These are phyloP conservation scores for Eulemur rubriventer DNA, from an alignment of 2,797 vertebrate species.

Conservation along the genomic window DNA sequence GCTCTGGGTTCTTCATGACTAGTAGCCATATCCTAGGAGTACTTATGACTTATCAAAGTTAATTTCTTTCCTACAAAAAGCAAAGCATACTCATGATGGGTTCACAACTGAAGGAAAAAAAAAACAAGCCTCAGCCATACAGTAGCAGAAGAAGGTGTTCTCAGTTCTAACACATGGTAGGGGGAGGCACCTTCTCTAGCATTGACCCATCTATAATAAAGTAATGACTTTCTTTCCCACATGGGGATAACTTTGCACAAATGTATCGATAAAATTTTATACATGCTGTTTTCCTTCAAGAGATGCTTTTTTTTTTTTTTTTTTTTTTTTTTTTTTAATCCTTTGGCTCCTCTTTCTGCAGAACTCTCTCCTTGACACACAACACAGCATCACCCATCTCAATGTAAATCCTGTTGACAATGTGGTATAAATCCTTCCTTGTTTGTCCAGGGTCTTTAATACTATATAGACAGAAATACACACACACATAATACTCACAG, in stretches of 20 bases:
- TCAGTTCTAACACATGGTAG: background rate
- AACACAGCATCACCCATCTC: background rate
- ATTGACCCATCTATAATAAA: background rate
- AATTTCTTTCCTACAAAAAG: background rate
- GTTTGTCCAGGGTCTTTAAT: constrained; percentile 24
- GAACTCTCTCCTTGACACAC: background rate
- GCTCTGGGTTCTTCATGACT: background rate
- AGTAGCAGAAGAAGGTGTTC: background rate
- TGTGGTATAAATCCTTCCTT: constrained; percentile 10
- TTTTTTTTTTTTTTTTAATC: background rate
- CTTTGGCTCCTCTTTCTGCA: background rate
- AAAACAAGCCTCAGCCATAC: background rate
- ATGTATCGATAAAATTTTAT: background rate
- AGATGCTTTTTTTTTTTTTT: background rate
- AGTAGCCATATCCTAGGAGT: background rate
- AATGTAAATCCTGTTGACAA: constrained; percentile 42
- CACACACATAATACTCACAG: background rate
- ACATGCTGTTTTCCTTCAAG: background rate
- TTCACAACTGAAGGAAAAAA: background rate
- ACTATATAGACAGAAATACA: background rate
- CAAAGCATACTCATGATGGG: background rate
- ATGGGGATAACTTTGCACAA: background rate
- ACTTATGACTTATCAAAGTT: background rate
- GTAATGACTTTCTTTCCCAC: background rate
- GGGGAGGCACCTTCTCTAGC: background rate